These are phyloP conservation scores for Pantelozetes paolii DNA, from an alignment of 2,888 invertebrate species.

Conservation along the genomic window DNA sequence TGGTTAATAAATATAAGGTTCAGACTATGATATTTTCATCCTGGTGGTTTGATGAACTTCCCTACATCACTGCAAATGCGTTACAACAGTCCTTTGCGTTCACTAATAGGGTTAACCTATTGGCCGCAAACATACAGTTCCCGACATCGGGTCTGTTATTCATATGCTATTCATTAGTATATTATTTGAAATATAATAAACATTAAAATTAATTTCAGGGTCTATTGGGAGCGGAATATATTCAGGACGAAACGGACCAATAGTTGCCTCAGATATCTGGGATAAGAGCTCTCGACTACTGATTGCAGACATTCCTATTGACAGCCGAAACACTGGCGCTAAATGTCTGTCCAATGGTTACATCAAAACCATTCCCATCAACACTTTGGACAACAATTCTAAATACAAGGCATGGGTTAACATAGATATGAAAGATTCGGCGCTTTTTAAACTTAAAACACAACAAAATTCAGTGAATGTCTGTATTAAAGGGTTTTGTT, in stretches of 20 bases:
- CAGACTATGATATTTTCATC: slow-evolving; percentile 65
- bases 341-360: slow-evolving; percentile 6
- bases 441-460: background rate
- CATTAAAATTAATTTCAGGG: no score
- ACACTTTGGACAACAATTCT: background rate
- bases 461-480: slow-evolving; percentile 25
- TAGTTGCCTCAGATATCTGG: slow-evolving; percentile 49
- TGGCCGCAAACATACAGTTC: slow-evolving; percentile 67
- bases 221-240: slow-evolving; percentile 73
- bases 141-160: slow-evolving; percentile 52
- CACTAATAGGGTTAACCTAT: slow-evolving; percentile 63
- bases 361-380: background rate
- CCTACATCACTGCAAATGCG: slow-evolving; percentile 62
- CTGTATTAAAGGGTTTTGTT: slow-evolving; percentile 43
- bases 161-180: no score
- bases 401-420: background rate
- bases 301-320: slow-evolving; percentile 46
- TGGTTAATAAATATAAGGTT: slow-evolving; percentile 58
- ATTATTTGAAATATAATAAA: no score
- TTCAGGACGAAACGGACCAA: slow-evolving; percentile 58
- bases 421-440: background rate
- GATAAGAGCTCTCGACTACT: slow-evolving; percentile 48
- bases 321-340: background rate
- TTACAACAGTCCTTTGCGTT: slow-evolving; percentile 68
- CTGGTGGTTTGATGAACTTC: slow-evolving; percentile 77